Evolutionary conservation across 2,113 vertebrate species (phyloP), one percentile per base, ranked within the genome.

Genomic region (Uria aalge): DNA sequence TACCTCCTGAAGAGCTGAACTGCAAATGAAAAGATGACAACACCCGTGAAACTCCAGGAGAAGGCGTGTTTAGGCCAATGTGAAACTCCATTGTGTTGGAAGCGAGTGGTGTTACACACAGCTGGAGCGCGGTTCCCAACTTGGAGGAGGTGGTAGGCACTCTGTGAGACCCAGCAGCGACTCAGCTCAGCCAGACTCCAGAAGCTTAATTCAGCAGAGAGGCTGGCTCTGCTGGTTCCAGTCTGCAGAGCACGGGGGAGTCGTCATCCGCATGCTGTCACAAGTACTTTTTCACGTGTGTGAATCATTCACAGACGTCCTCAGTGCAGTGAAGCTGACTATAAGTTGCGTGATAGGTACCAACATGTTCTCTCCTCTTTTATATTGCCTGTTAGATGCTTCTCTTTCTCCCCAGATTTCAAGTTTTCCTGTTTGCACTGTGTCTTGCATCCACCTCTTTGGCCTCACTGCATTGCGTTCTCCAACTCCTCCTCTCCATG

Each of bases 231-330:
- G 27, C 48, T 0, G 2, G n/a, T 36, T 76, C 55, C 60, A 41
- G 29, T 8, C 17, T 48, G 40, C 12, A 43, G 63, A 60, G 23
- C 57, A 23, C 1, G 0, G 23, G 12, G 23, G 11, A 40, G 23
- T 47, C 1, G 0, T 26, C 34, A 16, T 36, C 69, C 1, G 0
- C 1, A 2, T 56, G 41, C 69, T 77, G 50, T 57, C 56, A 80
- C 12, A 40, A 32, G 60, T 32, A 24, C 6, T 74, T 64, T 68
- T 84, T 56, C 41, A 15, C 0, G 1, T 14, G 2, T 43, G 15
- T 74, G 62, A 48, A 30, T 66, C 45, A 27, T 71, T 79, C 45
- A 32, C 52, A n/a, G 52, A 6, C 5, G 5, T 55, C 26, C 50
- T 66, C 17, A 66, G 16, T 20, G n/a, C 52, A 50, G 40, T 18